Percentiles rank a stretch among this genome's conserved stretches.
These are phyloP conservation scores for Dromius quadrimaculatus DNA, from an alignment of 2,888 invertebrate species.

Conservation along the genomic window DNA sequence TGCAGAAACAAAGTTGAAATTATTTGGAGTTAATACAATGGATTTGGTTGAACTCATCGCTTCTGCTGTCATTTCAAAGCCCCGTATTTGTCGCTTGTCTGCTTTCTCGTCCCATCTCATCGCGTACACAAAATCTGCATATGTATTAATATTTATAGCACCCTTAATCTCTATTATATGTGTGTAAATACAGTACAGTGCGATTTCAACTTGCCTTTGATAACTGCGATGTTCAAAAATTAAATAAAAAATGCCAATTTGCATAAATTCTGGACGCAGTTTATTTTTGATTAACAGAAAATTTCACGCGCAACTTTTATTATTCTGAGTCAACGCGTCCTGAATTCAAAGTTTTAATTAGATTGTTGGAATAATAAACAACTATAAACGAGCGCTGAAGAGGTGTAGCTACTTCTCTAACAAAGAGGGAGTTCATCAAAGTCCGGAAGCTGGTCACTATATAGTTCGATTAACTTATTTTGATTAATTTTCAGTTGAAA, in stretches of 20 bases:
- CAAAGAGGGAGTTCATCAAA: too few species aligned
- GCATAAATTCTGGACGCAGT: constrained; percentile 49
- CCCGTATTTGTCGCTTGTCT: constrained; percentile 35
- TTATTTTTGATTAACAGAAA: constrained; percentile 51
- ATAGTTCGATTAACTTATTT: too few species aligned
- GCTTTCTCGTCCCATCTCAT: constrained; percentile 13
- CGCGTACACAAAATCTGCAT: constrained; percentile 57
- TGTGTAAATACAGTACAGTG: constrained; percentile 53
- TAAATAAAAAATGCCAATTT: constrained; percentile 50
- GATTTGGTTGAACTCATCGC: too few species aligned
- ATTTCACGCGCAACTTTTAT: constrained; percentile 50
- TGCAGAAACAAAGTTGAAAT: too few species aligned
- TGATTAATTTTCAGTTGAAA: too few species aligned
- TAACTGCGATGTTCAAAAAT: constrained; percentile 51
- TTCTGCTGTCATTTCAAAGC: too few species aligned
- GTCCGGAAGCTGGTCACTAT: too few species aligned
- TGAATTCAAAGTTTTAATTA: constrained; percentile 48
- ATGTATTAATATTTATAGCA: constrained; percentile 61
- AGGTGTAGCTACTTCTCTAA: too few species aligned
- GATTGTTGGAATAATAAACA: constrained; percentile 50
- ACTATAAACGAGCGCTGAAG: constrained; percentile 27
- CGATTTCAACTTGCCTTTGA: constrained; percentile 30
- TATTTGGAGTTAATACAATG: too few species aligned
- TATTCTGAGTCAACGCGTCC: constrained; percentile 42
- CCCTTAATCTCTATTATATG: constrained; percentile 60